Base-by-base conservation (phyloP, 35 echinoderm and acorn worm genomes). In the Acanthaster planci region DNA sequence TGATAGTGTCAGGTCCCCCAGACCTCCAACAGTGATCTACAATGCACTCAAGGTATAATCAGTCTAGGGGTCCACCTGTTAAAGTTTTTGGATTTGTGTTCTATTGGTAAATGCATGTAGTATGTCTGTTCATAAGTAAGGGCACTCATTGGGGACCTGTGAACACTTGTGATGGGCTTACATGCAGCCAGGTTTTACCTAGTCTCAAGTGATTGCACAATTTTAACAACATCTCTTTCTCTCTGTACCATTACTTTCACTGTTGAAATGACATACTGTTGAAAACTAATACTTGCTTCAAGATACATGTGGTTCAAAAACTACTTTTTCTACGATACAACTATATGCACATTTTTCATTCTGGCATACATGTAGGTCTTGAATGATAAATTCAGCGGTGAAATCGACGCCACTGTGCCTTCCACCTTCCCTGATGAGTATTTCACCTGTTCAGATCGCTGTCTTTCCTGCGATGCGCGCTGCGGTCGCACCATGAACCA, bases 391-490 rank as follows among this genome's bases (percentile, higher is more conserved):
- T 98, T 98, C 86, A 93, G 91, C 79, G 95, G 92, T 60, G 67
- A 84, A 12, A 98, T 98, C 7, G 92, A 93, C 67, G 76, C 51
- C 2, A 77, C 59, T 9, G 68, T 94, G 0, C 91, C 95, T 7
- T 76, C 89, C 19, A 90, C 92, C 0, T 98, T 98, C 59, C 95
- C 95, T 1, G 95, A 98, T 83, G 95, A 98, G 60, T 98, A 98
- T 37, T 98, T 98, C 82, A 98, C 95, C 38, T 98, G 95, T 76
- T 86, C 91, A 40, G 67, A 54, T 16, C 54, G 85, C 2, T 94
- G 91, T 55, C 52, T 98, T 56, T 93, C 95, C 4, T 98, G 95
- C 57, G 32, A 91, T 14, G 67, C 40, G 17, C 95, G 95, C 32
- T 98, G 95, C 51, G 60, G 35, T 26, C 56, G 77, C 56, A 94